Conservation (phyloP, 2,113 vertebrate species). For the Platycercus adscitus region DNA sequence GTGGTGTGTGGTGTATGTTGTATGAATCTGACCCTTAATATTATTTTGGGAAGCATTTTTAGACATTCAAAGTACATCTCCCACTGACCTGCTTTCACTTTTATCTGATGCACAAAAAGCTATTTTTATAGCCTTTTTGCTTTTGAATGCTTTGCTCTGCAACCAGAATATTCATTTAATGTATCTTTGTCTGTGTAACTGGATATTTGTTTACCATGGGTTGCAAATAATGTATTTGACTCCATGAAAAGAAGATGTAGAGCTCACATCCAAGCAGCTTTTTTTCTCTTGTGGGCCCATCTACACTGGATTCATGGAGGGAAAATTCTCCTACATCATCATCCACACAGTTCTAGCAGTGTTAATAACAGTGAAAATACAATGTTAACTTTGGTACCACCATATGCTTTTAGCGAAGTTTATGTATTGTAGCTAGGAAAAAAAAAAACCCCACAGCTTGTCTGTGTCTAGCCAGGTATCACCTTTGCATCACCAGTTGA, state of each 20-base stretch:
- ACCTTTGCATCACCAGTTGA: not conserved
- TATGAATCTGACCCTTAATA: not conserved
- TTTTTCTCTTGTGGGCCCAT: not conserved
- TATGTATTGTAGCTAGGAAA: not conserved
- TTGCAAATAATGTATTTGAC: not conserved
- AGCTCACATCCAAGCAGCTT: not conserved
- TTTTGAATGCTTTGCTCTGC: not conserved
- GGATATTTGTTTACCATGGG: not conserved
- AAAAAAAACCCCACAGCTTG: accelerated
- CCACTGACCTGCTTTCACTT: not conserved
- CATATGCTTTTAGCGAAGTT: not conserved
- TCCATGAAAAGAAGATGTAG: not conserved
- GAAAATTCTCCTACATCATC: not conserved
- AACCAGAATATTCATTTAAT: not conserved
- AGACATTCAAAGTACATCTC: not conserved
- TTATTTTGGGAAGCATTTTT: not conserved
- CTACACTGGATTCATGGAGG: not conserved
- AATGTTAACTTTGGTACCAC: not conserved
- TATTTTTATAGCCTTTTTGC: not conserved
- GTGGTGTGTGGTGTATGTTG: not conserved
- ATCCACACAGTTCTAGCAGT: not conserved
- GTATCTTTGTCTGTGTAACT: not conserved
- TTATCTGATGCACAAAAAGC: not conserved
- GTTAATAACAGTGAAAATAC: not conserved
- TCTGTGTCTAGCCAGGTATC: not conserved